Base-by-base conservation (phyloP, 2,797 vertebrate species). In the Sebastes minor region DNA sequence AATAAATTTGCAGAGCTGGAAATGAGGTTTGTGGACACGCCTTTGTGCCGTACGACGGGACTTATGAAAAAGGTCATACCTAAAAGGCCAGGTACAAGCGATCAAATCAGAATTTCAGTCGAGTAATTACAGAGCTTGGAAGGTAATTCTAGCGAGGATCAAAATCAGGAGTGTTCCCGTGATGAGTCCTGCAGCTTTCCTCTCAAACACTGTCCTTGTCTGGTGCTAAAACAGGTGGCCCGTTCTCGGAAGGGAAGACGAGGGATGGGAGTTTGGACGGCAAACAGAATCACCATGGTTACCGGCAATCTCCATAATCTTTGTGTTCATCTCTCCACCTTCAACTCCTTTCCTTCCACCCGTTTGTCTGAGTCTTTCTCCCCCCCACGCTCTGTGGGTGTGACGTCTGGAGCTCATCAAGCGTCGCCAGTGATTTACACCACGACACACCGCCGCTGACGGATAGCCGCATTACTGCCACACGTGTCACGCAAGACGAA, bases 221-320 rank as follows among this genome's bases (percentile, higher is more conserved):
- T 71, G 77, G 66, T 20, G 52, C 35, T 28, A 46, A 69, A 38
- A 20, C 61, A 68, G 28, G 76, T 68, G 32, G 73, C 16, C 14
- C n/a, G 23, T 60, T 74, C 28, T 75, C 38, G 3, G 32, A 55
- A 63, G 8, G 28, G 32, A 60, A 12, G 63, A n/a, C 5, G 14
- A 74, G 1, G 30, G 53, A 53, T 66, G 52, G 3, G 71, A 91
- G 93, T 86, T 87, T 93, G 93, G 93, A 71, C 16, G 60, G 73
- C 64, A 73, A 83, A 77, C 79, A 68, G 71, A 86, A 95, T 96
- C 92, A 88, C 95, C 96, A 96, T 97, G 96, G 96, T 94, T 95
- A 96, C 96, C 82, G 78, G 84, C 87, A 92, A 91, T 92, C 72
- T 86, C 90, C 42, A 60, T 55, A 18, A 93, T 94, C 93, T 83